Base-by-base conservation (phyloP, 2,113 vertebrate genomes). In the Acanthisitta chloris region DNA sequence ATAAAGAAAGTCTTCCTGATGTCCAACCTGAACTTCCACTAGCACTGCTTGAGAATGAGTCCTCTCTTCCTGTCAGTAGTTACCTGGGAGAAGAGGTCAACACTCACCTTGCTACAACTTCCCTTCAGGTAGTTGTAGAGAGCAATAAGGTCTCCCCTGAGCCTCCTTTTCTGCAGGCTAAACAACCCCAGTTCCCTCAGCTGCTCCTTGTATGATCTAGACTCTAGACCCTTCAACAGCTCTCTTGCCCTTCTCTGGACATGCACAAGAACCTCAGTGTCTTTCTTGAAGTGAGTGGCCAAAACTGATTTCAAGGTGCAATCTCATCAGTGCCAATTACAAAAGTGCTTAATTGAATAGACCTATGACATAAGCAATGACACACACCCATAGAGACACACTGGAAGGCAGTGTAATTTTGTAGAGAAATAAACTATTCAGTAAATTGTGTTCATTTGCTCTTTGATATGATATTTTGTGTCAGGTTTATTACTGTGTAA, bases 251-350 rank as follows among this genome's bases (percentile, higher is more conserved):
- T 54, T 31, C n/a, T 46, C 78, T 69, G 46, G 9, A 18, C 0
- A 2, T 0, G 0, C 12, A 31, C 11, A 38, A 34, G 17, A 25
- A 31, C 17, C 12, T 54, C 62, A 48, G 5, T 40, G 12, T 16
- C 54, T 61, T 82, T 54, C 24, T 10, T 69, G 25, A 82, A 40
- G 26, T 18, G 9, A 49, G 12, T 14, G 29, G 5, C 4, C 25
- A 76, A 42, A 76, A 61, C 31, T 23, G 9, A 76, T 15, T 46
- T 61, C 17, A 25, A 46, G 12, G 14, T 48, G 40, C 10, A 13
- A 12, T 29, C 28, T 54, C 17, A 82, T 6, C n/a, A 40, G 25
- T 8, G 11, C 14, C 26, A 17, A 61, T 20, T 40, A n/a, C 14
- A 34, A 12, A 45, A 58, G 5, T 55, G 67, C 26, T 49, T 85